phyloP scores from a whole-genome alignment of 2,888 invertebrate species.

The Isoperla grammatica region DNA sequence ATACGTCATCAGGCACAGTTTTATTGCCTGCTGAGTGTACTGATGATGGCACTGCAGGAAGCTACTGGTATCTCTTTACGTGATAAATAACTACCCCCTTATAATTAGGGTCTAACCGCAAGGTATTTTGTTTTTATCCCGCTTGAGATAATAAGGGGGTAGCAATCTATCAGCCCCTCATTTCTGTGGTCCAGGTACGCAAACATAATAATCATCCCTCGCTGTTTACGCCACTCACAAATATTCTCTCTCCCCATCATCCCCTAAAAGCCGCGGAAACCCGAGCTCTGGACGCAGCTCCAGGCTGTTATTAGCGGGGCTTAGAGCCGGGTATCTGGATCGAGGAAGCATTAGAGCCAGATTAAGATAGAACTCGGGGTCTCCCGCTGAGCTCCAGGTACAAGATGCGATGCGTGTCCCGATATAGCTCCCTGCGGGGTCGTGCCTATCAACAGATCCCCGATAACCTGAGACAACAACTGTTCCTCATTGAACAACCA shows the following conservation, averaged over 20 bases:
- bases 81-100: not conserved
- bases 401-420: constrained; percentile 22
- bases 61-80: too few species aligned
- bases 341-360: not conserved
- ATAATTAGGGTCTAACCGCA: constrained; percentile 10
- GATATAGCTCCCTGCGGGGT: constrained; percentile 20
- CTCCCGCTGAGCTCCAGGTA: constrained; percentile 9
- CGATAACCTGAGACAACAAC: constrained; percentile 2
- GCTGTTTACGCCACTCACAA: not conserved
- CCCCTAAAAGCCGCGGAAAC: not conserved
- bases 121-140: constrained; percentile 9
- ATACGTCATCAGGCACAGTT: too few species aligned
- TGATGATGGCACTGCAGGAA: too few species aligned
- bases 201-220: constrained; percentile 7
- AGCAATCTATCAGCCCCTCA: constrained; percentile 8
- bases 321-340: not conserved
- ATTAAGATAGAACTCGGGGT: constrained; percentile 8
- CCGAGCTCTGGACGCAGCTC: not conserved
- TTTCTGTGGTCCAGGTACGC: constrained; percentile 13
- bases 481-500: not conserved
- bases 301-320: not conserved
- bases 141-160: constrained; percentile 1
- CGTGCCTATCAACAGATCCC: not conserved
- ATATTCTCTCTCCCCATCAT: not conserved
- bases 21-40: too few species aligned